These are phyloP conservation scores for Tipula lateralis DNA, from an alignment of 2,888 invertebrate genomes.

Conservation along the genomic window DNA sequence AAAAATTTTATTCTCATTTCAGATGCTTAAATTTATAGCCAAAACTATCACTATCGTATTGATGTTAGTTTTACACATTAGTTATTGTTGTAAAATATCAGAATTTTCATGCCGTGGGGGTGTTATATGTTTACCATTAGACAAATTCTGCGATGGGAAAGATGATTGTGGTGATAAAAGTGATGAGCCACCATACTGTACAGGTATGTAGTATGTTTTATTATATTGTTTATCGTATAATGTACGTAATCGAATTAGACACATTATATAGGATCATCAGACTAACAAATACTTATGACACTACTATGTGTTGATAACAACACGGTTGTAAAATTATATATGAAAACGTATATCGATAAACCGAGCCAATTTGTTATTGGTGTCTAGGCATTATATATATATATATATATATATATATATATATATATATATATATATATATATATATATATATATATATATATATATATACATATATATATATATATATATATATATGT, in stretches of 20 bases:
- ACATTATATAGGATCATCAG: neutral
- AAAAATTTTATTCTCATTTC: no score
- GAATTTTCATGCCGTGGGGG: conserved; percentile 70
- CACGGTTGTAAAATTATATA: neutral
- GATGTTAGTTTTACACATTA: conserved; percentile 42
- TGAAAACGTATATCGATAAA: no score
- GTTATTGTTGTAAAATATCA: conserved; percentile 66
- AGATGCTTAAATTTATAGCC: conserved; percentile 41
- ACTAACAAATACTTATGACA: neutral
- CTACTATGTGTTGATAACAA: neutral
- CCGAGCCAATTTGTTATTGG: no score
- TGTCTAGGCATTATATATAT: no score
- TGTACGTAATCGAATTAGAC: neutral
- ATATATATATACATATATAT: no score
- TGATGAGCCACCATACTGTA: conserved; percentile 77
- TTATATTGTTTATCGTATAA: neutral
- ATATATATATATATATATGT: neutral
- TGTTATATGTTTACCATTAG: conserved; percentile 69
- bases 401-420: no score
- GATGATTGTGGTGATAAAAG: conserved; percentile 81
- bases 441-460: no score
- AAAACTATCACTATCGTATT: conserved; percentile 41
- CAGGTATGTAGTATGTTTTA: conserved; percentile 51
- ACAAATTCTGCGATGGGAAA: conserved; percentile 79
- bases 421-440: no score